Evolutionary conservation across 2,797 vertebrate genomes (phyloP), one percentile per base, ranked within the genome.

Genomic region (Caiman crocodilus): DNA sequence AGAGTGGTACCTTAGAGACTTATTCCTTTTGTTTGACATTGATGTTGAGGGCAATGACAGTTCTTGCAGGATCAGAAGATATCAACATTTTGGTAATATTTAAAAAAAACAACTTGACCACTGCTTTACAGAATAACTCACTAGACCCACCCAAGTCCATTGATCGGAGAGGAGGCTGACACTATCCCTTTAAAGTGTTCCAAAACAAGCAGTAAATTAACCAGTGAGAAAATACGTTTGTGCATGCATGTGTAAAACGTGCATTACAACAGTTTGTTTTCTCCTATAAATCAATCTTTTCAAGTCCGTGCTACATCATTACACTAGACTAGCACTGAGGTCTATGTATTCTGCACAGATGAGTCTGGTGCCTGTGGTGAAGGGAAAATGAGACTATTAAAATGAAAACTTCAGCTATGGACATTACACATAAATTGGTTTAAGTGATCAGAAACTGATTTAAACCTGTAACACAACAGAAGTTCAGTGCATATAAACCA

Each of bases 131-230:
- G 56, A 94, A 71, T 79, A 90, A 86, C 4, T 7, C 65, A 85
- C 32, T 83, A 1, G 76, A 85, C 6, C 80, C 88, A 74, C n/a
- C 30, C 56, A 75, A 26, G 28, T 21, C 25, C 83, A 81, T 50
- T 60, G 79, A 83, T 63, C 86, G 89, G 76, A 93, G 92, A 79
- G 35, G 59, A 26, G 71, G 76, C 76, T 57, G 18, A 20, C 86
- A 26, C 85, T 79, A 56, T 84, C 84, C 95, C 74, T 61, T 89
- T 92, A 71, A 86, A 26, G 69, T 83, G 7, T 90, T 95, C 71
- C 56, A 89, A 75, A 71, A 78, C 20, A 82, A 65, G n/a, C 88
- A 80, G 21, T 92, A 79, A 85, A 79, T 78, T 84, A 94, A 76
- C 85, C 79, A 55, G 28, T 64, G 58, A 89, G 83, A 92, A 89